Evolutionary conservation across 1,140 invertebrate species (phyloP).

Genomic region (Cotesia vestalis): DNA sequence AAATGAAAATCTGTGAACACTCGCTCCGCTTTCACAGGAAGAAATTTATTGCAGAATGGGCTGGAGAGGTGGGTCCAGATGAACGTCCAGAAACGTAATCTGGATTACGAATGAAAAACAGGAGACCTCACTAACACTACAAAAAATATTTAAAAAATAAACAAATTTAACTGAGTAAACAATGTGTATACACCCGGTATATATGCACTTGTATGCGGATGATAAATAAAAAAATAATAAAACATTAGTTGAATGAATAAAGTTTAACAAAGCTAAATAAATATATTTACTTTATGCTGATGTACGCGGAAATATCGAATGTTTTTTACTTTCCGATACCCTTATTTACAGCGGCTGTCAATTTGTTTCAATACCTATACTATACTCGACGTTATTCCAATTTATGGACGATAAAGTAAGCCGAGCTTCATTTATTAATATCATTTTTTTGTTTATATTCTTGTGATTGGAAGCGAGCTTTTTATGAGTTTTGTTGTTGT

Average conservation of each 20-base stretch:
- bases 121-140: not conserved
- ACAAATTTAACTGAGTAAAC: slow-evolving; percentile 4
- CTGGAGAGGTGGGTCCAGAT: slow-evolving; percentile 32
- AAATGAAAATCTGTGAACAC: slow-evolving; percentile 29
- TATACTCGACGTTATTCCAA: no score
- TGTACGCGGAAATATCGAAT: no score
- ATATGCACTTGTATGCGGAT: not conserved
- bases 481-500: no score
- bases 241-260: not conserved
- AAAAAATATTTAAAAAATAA: slow-evolving; percentile 16
- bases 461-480: no score
- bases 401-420: no score
- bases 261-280: no score
- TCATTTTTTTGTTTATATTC: no score
- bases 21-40: slow-evolving; percentile 33
- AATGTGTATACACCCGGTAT: not conserved
- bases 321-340: no score
- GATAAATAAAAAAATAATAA: slow-evolving; percentile 1
- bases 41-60: slow-evolving; percentile 37
- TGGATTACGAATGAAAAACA: slow-evolving; percentile 36
- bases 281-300: no score
- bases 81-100: slow-evolving; percentile 38
- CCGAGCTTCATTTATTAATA: no score
- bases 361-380: no score
- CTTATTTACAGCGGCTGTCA: not conserved